Evolutionary conservation across 2,797 vertebrate genomes (phyloP).

Genomic region (Notamacropus eugenii): DNA sequence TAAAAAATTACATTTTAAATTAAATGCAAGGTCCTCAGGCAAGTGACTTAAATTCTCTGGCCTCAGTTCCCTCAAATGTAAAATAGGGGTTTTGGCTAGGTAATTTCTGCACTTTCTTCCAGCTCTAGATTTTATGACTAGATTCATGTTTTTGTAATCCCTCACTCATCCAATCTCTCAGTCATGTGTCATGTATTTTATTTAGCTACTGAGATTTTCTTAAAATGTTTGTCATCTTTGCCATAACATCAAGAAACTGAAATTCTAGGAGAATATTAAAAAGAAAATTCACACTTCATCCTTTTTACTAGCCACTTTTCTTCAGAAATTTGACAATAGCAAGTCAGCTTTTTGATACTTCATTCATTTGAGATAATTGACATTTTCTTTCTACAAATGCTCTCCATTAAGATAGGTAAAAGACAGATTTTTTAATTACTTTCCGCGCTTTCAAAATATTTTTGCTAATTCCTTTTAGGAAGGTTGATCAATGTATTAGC

Average conservation of each 20-base stretch:
- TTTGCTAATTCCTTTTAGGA: conserved; percentile 52
- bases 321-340: conserved; percentile 52
- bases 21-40: not conserved
- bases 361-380: conserved; percentile 46
- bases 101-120: not conserved
- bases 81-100: not conserved
- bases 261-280: not conserved
- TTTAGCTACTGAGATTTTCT: not conserved
- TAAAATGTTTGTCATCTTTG: not conserved
- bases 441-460: conserved; percentile 46
- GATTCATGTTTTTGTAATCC: not conserved
- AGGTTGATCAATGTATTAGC: not conserved
- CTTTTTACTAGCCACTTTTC: conserved; percentile 5
- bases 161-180: not conserved
- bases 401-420: conserved; percentile 63
- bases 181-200: not conserved
- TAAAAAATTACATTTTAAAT: not conserved
- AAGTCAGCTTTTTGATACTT: conserved; percentile 17
- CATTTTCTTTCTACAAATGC: conserved; percentile 41
- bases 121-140: not conserved
- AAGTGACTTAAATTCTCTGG: not conserved
- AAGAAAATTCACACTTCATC: not conserved
- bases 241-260: not conserved
- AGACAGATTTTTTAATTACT: conserved; percentile 40
- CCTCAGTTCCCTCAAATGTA: not conserved